Base-by-base conservation (phyloP, 2,797 vertebrate genomes). In the Otus scops region DNA sequence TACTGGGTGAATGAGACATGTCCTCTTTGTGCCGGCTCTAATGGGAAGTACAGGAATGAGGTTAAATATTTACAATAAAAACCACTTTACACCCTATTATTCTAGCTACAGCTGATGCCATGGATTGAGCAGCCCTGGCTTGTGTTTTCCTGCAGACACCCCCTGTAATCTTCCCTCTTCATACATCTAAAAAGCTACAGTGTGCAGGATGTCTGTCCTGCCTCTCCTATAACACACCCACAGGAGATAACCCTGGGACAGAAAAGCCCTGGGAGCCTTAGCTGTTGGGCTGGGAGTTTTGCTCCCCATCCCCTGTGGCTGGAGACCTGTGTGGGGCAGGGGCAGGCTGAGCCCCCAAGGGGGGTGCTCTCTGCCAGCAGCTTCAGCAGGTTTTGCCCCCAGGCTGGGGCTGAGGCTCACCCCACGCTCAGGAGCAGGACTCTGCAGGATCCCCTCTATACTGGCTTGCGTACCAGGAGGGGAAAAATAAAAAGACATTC, bases 41-140 rank as follows among this genome's bases (percentile, higher is more conserved):
- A 88, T 48, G 48, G 76, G 73, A 91, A 93, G 88, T 81, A 89
- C 76, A 73, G 85, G 76, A 86, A 92, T 39, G 38, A 91, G 61
- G 81, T 88, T 64, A 95, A 90, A 93, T 93, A 92, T 85, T 87
- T 92, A 95, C 88, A 94, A 41, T 61, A 85, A 73, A 93, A 89
- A 30, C 5, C 79, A 84, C 79, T 90, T 95, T 73, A 73, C 36
- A 70, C 43, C 12, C 88, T 89, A 65, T 90, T 86, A 90, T 43
- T 93, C 88, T 89, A 85, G 23, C 67, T 90, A 84, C 41, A 73
- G 39, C 32, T 74, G n/a, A 73, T 41, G 76, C 54, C 0, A 0
- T 51, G 26, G 51, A 51, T 80, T 68, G 50, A 43, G 57, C 48
- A 88, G 67, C n/a, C 53, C 68, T 36, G 60, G 20, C 16, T 39